Evolutionary conservation across 2,888 invertebrate genomes (phyloP), one percentile per base, ranked within the genome.

Genomic region (Agrochola macilenta): DNA sequence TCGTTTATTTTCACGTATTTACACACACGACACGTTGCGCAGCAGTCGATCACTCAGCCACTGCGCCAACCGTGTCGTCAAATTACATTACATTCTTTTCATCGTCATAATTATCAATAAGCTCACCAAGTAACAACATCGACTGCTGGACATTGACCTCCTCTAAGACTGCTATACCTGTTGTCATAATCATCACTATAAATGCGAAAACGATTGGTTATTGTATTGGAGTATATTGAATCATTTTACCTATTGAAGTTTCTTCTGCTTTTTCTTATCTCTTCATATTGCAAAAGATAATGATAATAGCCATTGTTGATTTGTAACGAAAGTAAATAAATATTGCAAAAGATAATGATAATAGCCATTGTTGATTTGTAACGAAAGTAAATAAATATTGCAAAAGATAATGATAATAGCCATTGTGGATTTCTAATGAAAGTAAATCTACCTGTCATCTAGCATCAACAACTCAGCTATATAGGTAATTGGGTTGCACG

Each of bases 341-440:
- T n/a, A n/a, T n/a, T n/a, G n/a, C n/a, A n/a, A n/a, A n/a, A 52
- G 20, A 20, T 20, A 8, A 20, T 52, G 52, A 70, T 76, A 78
- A 70, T 60, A 30, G 12, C 79, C 39, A 60, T 76, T 72, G 72
- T 80, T 80, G 69, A 80, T 80, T 83, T 76, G n/a, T 57, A 82
- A 73, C 65, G 83, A 83, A 83, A 83, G 83, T 84, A 83, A 83
- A 75, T 78, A n/a, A n/a, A n/a, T n/a, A n/a, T n/a, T n/a, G n/a
- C n/a, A n/a, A n/a, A n/a, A 52, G 20, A 20, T 20, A 8, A 20
- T 52, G 52, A 70, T 76, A 78, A 70, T 60, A 30, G 12, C 79
- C 39, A 60, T 76, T 72, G 72, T 80, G 76, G 69, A 80, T 80
- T 83, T 76, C 30, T 57, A 82, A 73, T 65, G 83, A 83, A 83